Conservation (phyloP, 2,797 vertebrate species). For the Arremon aurantiirostris region DNA sequence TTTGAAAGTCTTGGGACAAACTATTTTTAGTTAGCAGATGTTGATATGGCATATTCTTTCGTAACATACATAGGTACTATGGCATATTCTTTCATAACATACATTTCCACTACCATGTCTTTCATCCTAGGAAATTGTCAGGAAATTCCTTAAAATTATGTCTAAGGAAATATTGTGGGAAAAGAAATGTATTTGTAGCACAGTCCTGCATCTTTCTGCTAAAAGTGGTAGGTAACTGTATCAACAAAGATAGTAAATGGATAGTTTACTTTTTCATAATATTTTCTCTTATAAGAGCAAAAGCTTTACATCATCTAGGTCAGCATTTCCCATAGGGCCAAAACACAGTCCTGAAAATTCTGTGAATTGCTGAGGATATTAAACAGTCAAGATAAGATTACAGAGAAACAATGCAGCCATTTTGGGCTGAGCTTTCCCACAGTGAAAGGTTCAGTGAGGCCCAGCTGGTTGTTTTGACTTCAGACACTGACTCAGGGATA, state of each 20-base stretch:
- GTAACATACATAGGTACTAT: not conserved
- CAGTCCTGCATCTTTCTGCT: not conserved
- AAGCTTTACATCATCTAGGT: conserved; percentile 26
- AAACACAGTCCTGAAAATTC: conserved; percentile 75
- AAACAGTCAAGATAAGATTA: conserved; percentile 82
- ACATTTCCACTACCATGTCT: not conserved
- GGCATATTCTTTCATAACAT: not conserved
- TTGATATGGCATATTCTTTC: not conserved
- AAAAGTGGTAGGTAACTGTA: not conserved
- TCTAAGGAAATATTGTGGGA: not conserved
- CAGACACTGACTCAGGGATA: conserved; percentile 81
- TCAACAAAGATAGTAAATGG: not conserved
- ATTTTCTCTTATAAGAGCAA: conserved; percentile 25
- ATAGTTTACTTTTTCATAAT: not conserved
- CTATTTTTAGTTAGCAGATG: not conserved
- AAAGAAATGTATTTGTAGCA: not conserved
- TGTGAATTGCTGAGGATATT: conserved; percentile 76
- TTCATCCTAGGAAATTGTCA: not conserved
- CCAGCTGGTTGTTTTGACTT: conserved; percentile 78
- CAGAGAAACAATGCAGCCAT: conserved; percentile 82
- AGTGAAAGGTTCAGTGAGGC: conserved; percentile 74
- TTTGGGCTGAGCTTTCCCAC: conserved; percentile 82
- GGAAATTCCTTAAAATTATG: not conserved
- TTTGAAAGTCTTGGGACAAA: not conserved
- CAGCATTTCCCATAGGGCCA: conserved; percentile 78